Conservation (phyloP, 2,113 vertebrate species). For the Azemiops feae region DNA sequence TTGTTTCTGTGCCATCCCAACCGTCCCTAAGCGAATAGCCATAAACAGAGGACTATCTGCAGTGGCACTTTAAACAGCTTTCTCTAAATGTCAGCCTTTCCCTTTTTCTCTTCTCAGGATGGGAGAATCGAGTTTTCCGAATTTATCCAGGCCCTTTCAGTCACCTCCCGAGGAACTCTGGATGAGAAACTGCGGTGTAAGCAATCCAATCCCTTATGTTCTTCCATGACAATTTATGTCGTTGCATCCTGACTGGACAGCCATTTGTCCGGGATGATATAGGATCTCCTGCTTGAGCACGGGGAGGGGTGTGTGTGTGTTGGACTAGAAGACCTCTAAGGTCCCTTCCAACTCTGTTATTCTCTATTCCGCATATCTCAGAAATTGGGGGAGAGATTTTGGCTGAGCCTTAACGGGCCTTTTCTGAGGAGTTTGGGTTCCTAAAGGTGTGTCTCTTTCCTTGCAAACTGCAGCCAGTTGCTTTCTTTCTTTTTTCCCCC, state of each 20-base stretch:
- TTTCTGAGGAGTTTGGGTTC: too few species aligned
- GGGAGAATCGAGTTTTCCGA: constrained; percentile 97
- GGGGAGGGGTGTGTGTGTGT: too few species aligned
- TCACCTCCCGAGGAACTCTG: constrained; percentile 94
- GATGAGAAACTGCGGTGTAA: constrained; percentile 98
- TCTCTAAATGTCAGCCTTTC: neutral
- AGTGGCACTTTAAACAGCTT: neutral
- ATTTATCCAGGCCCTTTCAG: constrained; percentile 97
- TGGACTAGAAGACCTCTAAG: neutral
- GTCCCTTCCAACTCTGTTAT: neutral
- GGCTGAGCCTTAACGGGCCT: neutral
- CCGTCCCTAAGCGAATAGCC: neutral
- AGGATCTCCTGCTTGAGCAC: neutral
- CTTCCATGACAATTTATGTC: too few species aligned
- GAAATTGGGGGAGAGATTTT: neutral
- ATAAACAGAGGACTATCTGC: neutral
- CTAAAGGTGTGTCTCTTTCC: too few species aligned
- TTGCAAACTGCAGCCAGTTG: neutral
- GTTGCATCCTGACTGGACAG: neutral
- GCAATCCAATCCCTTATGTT: constrained; percentile 20
- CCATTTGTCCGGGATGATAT: neutral
- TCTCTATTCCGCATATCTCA: neutral
- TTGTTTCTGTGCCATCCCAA: neutral
- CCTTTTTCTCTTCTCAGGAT: constrained; percentile 71
- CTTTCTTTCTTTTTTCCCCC: rapidly evolving